phyloP scores from a whole-genome alignment of 2,888 invertebrate genomes.

The Rotaria sp. region DNA sequence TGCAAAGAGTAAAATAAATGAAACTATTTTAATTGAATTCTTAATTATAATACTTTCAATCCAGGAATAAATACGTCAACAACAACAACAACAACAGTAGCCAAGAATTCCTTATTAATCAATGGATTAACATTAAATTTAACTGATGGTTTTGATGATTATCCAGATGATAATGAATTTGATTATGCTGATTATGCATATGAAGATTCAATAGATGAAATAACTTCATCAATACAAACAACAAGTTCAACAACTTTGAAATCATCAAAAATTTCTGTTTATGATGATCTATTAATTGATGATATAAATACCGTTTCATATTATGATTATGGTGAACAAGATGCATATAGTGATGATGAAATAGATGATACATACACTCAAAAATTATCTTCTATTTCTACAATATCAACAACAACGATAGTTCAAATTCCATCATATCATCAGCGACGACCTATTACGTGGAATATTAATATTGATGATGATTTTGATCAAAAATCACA shows the following conservation, averaged over 20 bases:
- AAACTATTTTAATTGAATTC: neutral
- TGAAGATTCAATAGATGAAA: neutral
- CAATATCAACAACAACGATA: neutral
- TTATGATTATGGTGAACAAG: conserved; percentile 22
- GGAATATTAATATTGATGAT: neutral
- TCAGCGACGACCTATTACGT: neutral
- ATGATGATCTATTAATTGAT: neutral
- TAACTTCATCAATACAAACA: neutral
- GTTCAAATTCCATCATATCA: neutral
- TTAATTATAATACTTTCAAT: neutral
- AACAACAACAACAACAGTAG: neutral
- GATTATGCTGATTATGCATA: conserved; percentile 23
- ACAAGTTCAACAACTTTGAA: neutral
- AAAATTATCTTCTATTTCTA: neutral
- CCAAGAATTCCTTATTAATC: neutral
- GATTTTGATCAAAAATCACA: neutral
- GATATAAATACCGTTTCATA: neutral
- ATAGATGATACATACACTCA: neutral
- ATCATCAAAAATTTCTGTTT: neutral
- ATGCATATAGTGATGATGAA: neutral
- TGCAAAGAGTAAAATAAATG: too few relatives aligned
- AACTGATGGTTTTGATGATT: neutral
- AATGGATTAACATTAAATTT: neutral
- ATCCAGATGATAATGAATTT: neutral
- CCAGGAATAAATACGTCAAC: neutral